Evolutionary conservation across 2,113 vertebrate genomes (phyloP), one percentile per base, ranked within the genome.

Genomic region (Nothobranchius furzeri): DNA sequence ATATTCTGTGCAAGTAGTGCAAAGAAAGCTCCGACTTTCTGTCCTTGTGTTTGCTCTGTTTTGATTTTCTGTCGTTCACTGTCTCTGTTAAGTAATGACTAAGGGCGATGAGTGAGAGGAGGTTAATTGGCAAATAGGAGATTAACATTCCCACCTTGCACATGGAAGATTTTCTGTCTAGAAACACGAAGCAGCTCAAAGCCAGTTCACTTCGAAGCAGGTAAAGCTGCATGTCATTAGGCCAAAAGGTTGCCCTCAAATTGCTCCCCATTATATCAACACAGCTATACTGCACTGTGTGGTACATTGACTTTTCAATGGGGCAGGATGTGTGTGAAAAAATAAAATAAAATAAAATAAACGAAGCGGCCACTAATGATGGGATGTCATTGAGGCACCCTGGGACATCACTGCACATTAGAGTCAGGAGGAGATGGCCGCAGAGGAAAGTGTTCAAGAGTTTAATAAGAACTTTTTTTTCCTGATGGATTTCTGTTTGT

Each of bases 221-320:
- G 76, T 76, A 54, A 60, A 72, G 69, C 73, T 30, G 66, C 66
- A 60, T 71, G 78, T 64, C 75, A 54, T 83, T 65, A 75, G 75
- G 75, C 60, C 67, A 64, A 73, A 68, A 80, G 60, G 61, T 65
- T 74, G 73, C 73, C 78, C 70, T 60, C 46, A 0, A 63, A 77
- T 84, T 76, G 76, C 60, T 52, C 61, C 67, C 68, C 51, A 66
- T 85, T 78, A 73, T 59, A 73, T 60, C 60, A 0, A 13, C 71
- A 46, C 76, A 71, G 81, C 60, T 78, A 73, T 46, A 60, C 73
- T 3, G 20, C 2, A 3, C 46, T 55, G 68, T 9, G 65, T 59
- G 77, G 30, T 68, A 85, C 82, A 78, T 68, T 83, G 74, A 55
- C 53, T 62, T 57, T 65, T 61, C 79, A 85, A 72, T 82, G 77